Conservation (phyloP, 2,888 invertebrate genomes). For the Drosophila longiperda region DNA sequence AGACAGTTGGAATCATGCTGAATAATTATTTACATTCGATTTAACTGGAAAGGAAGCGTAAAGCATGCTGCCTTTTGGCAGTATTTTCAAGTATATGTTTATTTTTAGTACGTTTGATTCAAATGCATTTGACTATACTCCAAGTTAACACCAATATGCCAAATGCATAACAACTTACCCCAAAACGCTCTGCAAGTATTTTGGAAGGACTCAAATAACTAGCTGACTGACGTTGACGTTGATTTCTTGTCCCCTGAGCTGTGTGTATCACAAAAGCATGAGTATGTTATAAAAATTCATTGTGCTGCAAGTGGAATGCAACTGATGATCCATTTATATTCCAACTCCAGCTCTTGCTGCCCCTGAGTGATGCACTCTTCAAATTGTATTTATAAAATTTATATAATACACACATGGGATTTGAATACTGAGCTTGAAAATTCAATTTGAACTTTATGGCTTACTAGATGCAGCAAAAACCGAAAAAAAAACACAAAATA, state of each 20-base stretch:
- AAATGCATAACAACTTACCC: conserved; percentile 42
- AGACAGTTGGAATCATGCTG: conserved; percentile 36
- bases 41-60: conserved; percentile 4
- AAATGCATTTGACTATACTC: conserved; percentile 2
- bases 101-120: conserved; percentile 22
- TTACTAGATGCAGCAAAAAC: conserved; percentile 13
- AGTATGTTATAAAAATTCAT: conserved; percentile 41
- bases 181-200: conserved; percentile 12
- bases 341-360: conserved; percentile 1
- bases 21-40: conserved; percentile 73
- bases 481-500: conserved; percentile 1
- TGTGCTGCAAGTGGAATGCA: conserved; percentile 19
- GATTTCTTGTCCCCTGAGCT: conserved; percentile 34
- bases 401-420: conserved; percentile 66
- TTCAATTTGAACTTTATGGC: conserved; percentile 57
- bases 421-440: conserved; percentile 36
- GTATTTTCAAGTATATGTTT: conserved; percentile 14
- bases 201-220: conserved; percentile 22
- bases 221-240: conserved; percentile 56
- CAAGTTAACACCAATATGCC: conserved; percentile 68
- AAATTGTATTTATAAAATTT: conserved; percentile 72
- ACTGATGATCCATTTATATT: conserved; percentile 20
- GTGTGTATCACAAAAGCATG: conserved; percentile 29
- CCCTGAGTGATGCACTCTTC: conserved; percentile 59
- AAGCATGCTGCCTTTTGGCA: conserved; percentile 4